These are phyloP conservation scores for Dendrophyllia cribrosa DNA, from an alignment of 64 coral and sea anemone species.

Conservation along the genomic window DNA sequence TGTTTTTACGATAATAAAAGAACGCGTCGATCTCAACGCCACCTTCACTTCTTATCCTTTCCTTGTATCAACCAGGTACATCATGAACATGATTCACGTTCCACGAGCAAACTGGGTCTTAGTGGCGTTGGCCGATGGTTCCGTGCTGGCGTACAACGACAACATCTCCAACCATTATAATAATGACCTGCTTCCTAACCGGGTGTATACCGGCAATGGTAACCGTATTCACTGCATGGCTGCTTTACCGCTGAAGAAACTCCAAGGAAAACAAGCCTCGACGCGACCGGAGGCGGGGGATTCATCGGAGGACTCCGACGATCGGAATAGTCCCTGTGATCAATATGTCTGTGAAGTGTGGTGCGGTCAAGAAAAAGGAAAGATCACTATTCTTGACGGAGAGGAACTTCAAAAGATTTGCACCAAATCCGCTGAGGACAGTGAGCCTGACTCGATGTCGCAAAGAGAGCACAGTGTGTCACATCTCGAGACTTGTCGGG, in stretches of 20 bases:
- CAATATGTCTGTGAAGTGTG: conserved; percentile 92
- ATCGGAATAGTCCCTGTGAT: conserved; percentile 51
- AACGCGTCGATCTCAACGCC: too few species aligned
- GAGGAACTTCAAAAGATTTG: conserved; percentile 80
- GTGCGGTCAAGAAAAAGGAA: conserved; percentile 91
- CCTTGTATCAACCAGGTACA: conserved; percentile 62
- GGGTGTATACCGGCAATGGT: conserved; percentile 81
- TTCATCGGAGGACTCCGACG: conserved; percentile 26
- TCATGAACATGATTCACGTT: conserved; percentile 92
- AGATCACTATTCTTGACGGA: conserved; percentile 88
- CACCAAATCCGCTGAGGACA: conserved; percentile 83
- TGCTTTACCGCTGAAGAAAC: conserved; percentile 72
- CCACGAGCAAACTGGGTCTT: conserved; percentile 93
- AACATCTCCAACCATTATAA: conserved; percentile 93
- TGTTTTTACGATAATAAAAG: too few species aligned
- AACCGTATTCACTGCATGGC: conserved; percentile 90
- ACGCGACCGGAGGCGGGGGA: neutral
- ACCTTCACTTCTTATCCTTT: neutral
- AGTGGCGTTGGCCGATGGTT: conserved; percentile 82
- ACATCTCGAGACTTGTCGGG: conserved; percentile 81
- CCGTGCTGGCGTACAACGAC: conserved; percentile 89
- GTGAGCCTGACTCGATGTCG: conserved; percentile 68
- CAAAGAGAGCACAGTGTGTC: conserved; percentile 91
- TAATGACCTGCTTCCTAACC: conserved; percentile 63
- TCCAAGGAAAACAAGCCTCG: neutral